Evolutionary conservation across 2,797 vertebrate species (phyloP), one percentile per base, ranked within the genome.

Genomic region (Crax fasciolata): DNA sequence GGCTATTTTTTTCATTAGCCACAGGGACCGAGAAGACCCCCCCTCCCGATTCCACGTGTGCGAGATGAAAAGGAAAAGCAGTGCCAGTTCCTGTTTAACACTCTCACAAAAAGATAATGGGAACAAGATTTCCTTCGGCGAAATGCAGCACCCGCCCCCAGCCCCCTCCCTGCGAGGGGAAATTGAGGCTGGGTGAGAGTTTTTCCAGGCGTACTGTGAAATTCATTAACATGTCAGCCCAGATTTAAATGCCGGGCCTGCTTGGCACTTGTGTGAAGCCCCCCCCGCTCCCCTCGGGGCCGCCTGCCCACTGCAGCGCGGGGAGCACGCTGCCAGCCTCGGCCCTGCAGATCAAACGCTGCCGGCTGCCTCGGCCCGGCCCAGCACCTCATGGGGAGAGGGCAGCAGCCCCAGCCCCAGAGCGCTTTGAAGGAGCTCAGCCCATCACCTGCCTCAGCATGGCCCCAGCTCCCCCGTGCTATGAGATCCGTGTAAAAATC

Each of bases 131-230:
- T 97, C 92, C 92, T 93, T 80, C 0, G 18, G 92, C 87, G 63
- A 89, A 87, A 85, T 1, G 1, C 8, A 3, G 62, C 28, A 3
- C 58, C 80, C 90, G 18, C 63, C 63, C 85, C 68, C 1, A 3
- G 44, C 89, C 84, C 93, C 92, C 90, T 91, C 90, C 84, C 87
- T 4, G 3, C 1, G 30, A 91, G 4, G 63, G 67, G 94, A 95
- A 92, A 94, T 80, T 80, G 87, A 96, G 82, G 94, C 63, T 92
- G 84, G 96, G 97, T 95, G 97, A 97, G 95, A 97, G 96, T 96
- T 97, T 97, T 97, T 97, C 96, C 97, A 97, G 97, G 97, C 95
- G 1, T 80, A 83, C 97, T 97, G 97, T 97, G 97, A 97, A 98
- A 97, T 97, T 97, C 97, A 97, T 97, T 97, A 98, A 97, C 15